Evolutionary conservation across 2,888 invertebrate genomes (phyloP), one percentile per base, ranked within the genome.

Genomic region (Micropterix aruncella): DNA sequence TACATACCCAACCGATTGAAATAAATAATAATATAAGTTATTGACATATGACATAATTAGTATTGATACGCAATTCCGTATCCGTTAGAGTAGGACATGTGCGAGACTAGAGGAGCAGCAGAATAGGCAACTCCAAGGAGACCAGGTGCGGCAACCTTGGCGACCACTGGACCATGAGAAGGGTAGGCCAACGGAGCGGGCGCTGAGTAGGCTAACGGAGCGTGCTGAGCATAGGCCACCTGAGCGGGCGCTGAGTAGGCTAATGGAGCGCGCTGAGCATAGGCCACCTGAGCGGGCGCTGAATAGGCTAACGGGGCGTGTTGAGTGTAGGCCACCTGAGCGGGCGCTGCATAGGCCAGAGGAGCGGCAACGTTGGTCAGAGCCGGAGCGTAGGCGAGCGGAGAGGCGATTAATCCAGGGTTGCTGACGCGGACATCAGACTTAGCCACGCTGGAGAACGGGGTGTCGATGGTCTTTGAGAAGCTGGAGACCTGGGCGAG

Each of bases 361-460:
- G 65, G 9, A 57, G 60, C 49, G 62, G 65, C 2, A n/a, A 49
- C 46, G 42, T 46, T 46, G 14, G 46, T 46, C 40, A 48, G 48
- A n/a, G 50, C 50, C 62, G 67, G 67, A 2, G 71, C 56, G 27
- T 27, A 27, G 50, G 51, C 60, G 47, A 60, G 57, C 40, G 56
- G 51, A 16, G 65, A 61, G 18, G 72, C 58, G 0, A 67, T 65
- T 9, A 70, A 48, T 15, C 77, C 77, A 12, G 78, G 79, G 62
- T 79, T 82, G 62, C 76, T 78, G 16, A 82, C 77, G n/a, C 82
- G 75, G 19, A 81, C 75, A 55, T 82, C 80, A 17, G 79, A 66
- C 56, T 82, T 82, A 55, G 79, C 76, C 39, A 79, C 79, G 57
- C 79, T 80, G 42, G 80, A 81, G 69, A 75, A 83, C 5, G 83